These are phyloP conservation scores for Erebia aethiops DNA, from an alignment of 2,888 invertebrate species.

Conservation along the genomic window DNA sequence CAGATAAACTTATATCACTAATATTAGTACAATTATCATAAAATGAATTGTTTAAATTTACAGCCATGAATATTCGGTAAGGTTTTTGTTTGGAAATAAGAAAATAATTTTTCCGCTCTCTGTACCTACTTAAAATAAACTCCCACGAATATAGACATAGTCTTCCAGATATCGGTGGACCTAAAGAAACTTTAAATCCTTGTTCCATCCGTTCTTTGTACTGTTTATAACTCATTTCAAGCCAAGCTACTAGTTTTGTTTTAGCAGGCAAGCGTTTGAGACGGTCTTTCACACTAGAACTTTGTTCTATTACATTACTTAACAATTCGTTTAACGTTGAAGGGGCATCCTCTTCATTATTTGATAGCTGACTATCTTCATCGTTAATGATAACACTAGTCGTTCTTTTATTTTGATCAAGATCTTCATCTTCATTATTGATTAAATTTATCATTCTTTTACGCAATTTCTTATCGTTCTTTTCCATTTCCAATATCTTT, in stretches of 20 bases:
- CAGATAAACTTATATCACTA: conserved; percentile 61
- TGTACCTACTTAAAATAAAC: conserved; percentile 66
- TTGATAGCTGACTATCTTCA: not conserved
- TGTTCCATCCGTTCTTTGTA: conserved; percentile 56
- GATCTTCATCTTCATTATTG: conserved; percentile 13
- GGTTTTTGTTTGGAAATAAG: conserved; percentile 61
- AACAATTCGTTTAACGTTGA: conserved; percentile 30
- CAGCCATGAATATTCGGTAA: conserved; percentile 67
- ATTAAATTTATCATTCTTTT: conserved; percentile 50
- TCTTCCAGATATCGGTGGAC: conserved; percentile 60
- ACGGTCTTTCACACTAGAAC: not conserved
- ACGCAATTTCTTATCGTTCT: conserved; percentile 59
- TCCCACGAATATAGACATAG: conserved; percentile 65
- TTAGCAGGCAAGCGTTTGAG: conserved; percentile 45
- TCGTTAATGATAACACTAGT: not conserved
- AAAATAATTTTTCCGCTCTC: conserved; percentile 64
- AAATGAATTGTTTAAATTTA: conserved; percentile 53
- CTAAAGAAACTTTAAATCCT: conserved; percentile 56
- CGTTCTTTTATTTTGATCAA: not conserved
- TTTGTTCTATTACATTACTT: conserved; percentile 26
- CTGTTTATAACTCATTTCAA: conserved; percentile 64
- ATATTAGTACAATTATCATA: conserved; percentile 67
- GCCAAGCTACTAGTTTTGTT: conserved; percentile 61
- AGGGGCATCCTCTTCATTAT: conserved; percentile 3
- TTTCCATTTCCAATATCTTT: conserved; percentile 66